Base-by-base conservation (phyloP, 1,140 invertebrate genomes). In the Bombus turneri region DNA sequence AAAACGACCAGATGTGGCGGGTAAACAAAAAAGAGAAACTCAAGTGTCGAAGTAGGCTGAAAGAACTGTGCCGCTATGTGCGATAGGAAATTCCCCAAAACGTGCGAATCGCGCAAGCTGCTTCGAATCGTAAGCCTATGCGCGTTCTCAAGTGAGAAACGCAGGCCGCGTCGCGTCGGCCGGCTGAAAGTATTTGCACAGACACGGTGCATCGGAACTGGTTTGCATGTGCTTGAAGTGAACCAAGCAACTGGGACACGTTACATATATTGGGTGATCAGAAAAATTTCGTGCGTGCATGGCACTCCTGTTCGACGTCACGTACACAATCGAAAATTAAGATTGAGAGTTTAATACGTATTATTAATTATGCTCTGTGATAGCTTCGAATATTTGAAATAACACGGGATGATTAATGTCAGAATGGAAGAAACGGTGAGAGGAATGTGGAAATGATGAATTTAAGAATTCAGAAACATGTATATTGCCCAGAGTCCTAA, bases 231-330 rank as follows among this genome's bases (percentile, higher is more conserved):
- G 66, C 25, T 34, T 84, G 72, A 91, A 90, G 88, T 91, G 87
- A 88, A 88, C 89, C 89, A 90, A 88, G 90, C 81, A 91, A 91
- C 90, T 91, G 81, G 88, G 88, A 90, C 89, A 68, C 74, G 57
- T 83, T 85, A 84, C 77, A 76, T 78, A 59, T 64, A 86, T 88
- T 86, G 77, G 66, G 64, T 79, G 78, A 28, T 13, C n/a, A 68
- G 28, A 87, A 85, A 80, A 87, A 77, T 72, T 62, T 18, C n/a
- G 18, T 57, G 39, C 34, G n/a, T 22, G 37, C 37, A 10, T 12
- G 22, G 3, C 41, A 22, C 15, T 31, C 37, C 34, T 41, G 37
- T 69, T 72, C 15, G 72, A 68, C 2, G n/a, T 47, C 77, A 59
- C 41, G 72, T 77, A 43, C 18, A 5, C 31, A 39, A 31, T 15